phyloP scores from a whole-genome alignment of 2,113 vertebrate species.

The Todiramphus chloris region DNA sequence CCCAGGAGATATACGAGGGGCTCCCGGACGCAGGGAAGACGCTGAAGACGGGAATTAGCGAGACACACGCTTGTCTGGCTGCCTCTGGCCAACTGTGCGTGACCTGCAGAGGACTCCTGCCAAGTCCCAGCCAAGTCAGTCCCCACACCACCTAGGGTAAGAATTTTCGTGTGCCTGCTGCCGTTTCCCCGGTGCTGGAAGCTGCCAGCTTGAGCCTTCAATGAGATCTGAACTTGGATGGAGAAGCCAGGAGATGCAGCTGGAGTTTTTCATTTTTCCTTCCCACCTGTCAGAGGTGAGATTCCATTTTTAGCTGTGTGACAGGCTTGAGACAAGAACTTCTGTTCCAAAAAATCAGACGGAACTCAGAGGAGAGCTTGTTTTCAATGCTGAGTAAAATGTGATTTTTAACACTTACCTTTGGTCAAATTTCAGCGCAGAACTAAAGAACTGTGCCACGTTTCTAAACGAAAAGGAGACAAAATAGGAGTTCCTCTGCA shows the following conservation, averaged over 20 bases:
- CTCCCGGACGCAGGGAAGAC: rapidly evolving
- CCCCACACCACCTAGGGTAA: neutral
- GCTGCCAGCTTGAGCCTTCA: neutral
- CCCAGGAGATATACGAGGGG: rapidly evolving
- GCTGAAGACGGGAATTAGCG: neutral
- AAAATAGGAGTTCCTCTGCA: neutral
- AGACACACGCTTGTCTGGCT: neutral
- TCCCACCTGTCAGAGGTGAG: neutral
- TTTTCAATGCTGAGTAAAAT: neutral
- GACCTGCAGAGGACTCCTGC: neutral
- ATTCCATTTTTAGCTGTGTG: neutral
- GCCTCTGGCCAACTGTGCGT: neutral
- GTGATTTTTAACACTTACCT: neutral
- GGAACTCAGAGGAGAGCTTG: neutral
- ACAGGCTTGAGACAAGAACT: neutral
- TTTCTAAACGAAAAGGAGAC: neutral
- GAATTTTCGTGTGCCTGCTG: neutral
- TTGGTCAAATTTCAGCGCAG: neutral
- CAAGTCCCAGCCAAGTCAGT: neutral
- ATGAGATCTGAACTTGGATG: neutral
- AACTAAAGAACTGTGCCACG: neutral
- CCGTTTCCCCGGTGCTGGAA: neutral
- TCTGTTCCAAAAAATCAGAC: neutral
- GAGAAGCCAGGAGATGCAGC: neutral
- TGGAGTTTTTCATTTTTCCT: neutral